A percentile compares a stretch with the other conserved stretches of the same genome.
phyloP scores from a whole-genome alignment of 2,113 vertebrate genomes.

The Melanotaenia duboulayi region DNA sequence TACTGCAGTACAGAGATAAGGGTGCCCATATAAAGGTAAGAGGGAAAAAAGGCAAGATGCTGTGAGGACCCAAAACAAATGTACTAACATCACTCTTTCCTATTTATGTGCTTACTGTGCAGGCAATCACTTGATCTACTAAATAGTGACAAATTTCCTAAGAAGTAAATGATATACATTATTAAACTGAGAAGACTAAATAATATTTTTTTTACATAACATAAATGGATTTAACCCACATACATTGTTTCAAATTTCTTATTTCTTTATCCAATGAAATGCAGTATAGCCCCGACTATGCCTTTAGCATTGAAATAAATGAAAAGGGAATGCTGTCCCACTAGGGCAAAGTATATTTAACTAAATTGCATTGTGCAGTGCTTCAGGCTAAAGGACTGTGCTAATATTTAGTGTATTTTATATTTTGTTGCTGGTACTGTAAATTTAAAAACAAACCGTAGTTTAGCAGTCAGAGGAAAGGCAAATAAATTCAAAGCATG shows the following conservation, averaged over 20 bases:
- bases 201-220: background rate
- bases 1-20: slow-evolving; percentile 79
- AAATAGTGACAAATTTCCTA: background rate
- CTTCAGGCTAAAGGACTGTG: slow-evolving; percentile 29
- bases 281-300: background rate
- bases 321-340: slow-evolving; percentile 23
- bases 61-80: slow-evolving; percentile 57
- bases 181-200: slow-evolving; percentile 1
- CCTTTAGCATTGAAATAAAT: background rate
- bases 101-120: slow-evolving; percentile 31
- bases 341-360: slow-evolving; percentile 41
- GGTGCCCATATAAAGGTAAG: slow-evolving; percentile 57
- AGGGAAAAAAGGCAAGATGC: slow-evolving; percentile 56
- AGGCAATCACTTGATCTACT: slow-evolving; percentile 16
- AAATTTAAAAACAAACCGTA: slow-evolving; percentile 25
- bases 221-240: background rate
- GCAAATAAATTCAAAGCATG: background rate
- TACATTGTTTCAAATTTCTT: background rate
- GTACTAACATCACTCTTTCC: slow-evolving; percentile 36
- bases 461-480: slow-evolving; percentile 6
- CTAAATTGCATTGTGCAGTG: slow-evolving; percentile 9
- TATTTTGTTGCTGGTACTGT: slow-evolving; percentile 33
- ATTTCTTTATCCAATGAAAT: background rate
- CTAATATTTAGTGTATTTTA: slow-evolving; percentile 40
- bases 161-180: background rate